These are phyloP conservation scores for Apostichopus japonicus DNA, from an alignment of 35 echinoderm and acorn worm species.

Conservation along the genomic window DNA sequence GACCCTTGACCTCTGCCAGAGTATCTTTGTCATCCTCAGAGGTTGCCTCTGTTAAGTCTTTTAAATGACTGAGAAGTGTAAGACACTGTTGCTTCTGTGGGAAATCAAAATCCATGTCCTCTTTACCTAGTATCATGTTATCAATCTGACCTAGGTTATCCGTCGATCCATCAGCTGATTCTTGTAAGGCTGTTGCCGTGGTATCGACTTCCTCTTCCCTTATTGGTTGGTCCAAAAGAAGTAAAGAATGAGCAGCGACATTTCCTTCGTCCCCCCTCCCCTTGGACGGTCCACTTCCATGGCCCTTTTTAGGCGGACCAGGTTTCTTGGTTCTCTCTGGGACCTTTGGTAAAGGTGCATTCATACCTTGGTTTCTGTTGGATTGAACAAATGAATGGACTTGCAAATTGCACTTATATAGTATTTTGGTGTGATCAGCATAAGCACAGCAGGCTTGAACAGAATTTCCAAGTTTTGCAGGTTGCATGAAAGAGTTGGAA, in stretches of 20 bases:
- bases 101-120: neutral
- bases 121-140: neutral
- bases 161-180: neutral
- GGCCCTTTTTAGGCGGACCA: conserved; percentile 39
- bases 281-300: conserved; percentile 4
- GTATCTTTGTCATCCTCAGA: conserved; percentile 23
- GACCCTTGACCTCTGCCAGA: conserved; percentile 52
- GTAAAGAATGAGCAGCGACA: conserved; percentile 46
- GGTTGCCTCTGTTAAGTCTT: conserved; percentile 25
- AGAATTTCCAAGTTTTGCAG: too few relatives aligned
- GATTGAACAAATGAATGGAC: neutral
- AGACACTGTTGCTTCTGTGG: conserved; percentile 29
- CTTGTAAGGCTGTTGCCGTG: neutral
- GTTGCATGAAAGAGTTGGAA: too few relatives aligned
- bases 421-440: too few relatives aligned
- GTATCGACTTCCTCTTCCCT: conserved; percentile 56
- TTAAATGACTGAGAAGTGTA: conserved; percentile 20
- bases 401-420: too few relatives aligned
- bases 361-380: conserved; percentile 46
- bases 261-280: conserved; percentile 41
- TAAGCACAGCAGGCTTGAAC: too few relatives aligned
- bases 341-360: conserved; percentile 49
- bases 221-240: conserved; percentile 42
- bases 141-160: conserved; percentile 2
- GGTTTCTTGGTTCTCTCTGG: conserved; percentile 52